A percentile compares a stretch with the other conserved stretches of the same genome.
Evolutionary conservation across 2,113 vertebrate species (phyloP).

Genomic region (Mus pahari): DNA sequence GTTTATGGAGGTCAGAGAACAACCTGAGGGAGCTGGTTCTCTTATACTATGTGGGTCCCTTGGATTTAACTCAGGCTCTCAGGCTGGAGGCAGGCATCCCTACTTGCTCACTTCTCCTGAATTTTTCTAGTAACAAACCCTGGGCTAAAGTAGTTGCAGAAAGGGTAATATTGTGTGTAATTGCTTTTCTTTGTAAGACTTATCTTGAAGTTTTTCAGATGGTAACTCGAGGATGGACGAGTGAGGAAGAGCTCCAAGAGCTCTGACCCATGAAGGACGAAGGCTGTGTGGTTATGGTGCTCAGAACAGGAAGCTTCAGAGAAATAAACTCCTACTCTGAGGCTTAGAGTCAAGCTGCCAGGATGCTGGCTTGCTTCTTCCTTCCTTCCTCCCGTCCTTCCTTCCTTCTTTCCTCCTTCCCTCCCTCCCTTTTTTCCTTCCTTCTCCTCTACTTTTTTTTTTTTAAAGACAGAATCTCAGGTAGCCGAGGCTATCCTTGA

Average conservation of each 20-base stretch:
- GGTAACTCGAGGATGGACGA: too few species aligned
- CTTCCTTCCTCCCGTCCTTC: not conserved
- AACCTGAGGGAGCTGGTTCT: not conserved
- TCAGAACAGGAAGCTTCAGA: too few species aligned
- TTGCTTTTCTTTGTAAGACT: not conserved
- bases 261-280: not conserved
- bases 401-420: not conserved
- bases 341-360: not conserved
- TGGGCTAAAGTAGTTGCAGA: not conserved
- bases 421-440: too few species aligned
- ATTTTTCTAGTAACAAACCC: not conserved
- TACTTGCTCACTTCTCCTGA: not conserved
- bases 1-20: not conserved
- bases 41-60: not conserved
- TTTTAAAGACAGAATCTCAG: not conserved
- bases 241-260: not conserved
- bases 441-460: not conserved
- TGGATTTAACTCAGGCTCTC: not conserved
- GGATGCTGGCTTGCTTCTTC: not conserved
- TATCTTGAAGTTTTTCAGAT: not conserved
- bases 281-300: not conserved
- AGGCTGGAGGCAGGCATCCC: not conserved
- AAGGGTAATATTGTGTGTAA: not conserved
- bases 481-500: not conserved
- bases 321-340: not conserved